Base-by-base conservation (phyloP, 2,113 vertebrate species). In the Arvicanthis niloticus region DNA sequence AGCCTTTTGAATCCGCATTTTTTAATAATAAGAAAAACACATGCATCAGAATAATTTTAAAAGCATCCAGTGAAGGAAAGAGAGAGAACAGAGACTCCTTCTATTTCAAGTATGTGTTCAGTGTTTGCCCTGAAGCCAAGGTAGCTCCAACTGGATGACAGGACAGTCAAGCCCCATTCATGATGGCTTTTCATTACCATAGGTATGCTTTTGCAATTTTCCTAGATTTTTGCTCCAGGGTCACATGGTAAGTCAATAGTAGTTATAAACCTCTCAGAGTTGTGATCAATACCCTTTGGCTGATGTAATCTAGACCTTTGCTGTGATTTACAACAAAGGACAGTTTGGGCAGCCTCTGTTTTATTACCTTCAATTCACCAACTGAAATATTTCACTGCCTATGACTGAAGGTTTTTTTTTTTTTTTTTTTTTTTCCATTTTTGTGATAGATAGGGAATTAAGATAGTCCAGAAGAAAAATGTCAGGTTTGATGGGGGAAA, bases 221-320 rank as follows among this genome's bases (percentile, higher is more conserved):
- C 96, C 95, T 96, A 56, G 96, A 84, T 97, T 97, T 97, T 95
- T 98, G 78, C 93, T 96, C 91, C 48, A 80, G 96, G 98, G 97
- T 97, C 97, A 90, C 89, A 96, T 90, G 89, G 78, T 96, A 98
- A 97, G 97, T 98, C 97, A 98, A 97, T 95, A 97, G 95, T 75
- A 91, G 97, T 98, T 98, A 97, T 98, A 98, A 98, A 98, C 97
- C 96, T 98, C 97, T 97, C 97, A 95, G 95, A 51, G 0, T 68
- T 68, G 86, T 96, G 98, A 98, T 98, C 98, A 97, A 98, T 98
- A 97, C 88, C 40, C 87, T 97, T 87, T 93, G 95, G 96, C 95
- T 98, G 98, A 98, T 53, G 97, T 98, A 97, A 98, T 98, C 96
- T 95, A 97, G 95, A 94, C 90, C 94, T 95, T 81, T 90, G 75